A percentile compares a stretch with the other conserved stretches of the same genome.
Conservation (phyloP, 2,888 invertebrate genomes). For the Smittia sp. region DNA sequence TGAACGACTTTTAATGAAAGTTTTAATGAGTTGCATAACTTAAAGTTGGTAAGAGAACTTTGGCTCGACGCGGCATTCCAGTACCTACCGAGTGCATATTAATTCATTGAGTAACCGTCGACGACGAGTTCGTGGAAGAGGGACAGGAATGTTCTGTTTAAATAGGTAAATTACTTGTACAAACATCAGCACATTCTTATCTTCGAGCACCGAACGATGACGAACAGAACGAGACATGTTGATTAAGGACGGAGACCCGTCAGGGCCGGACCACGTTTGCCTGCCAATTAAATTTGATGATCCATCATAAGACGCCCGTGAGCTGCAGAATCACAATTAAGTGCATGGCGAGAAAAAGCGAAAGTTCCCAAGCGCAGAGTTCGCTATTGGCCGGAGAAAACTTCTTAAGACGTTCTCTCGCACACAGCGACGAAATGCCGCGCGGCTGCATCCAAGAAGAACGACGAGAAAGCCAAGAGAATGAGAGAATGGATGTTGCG, state of each 20-base stretch:
- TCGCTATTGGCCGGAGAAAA: slow-evolving; percentile 16
- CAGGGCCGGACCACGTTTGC: not conserved
- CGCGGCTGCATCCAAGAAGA: slow-evolving; percentile 17
- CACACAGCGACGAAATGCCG: not conserved
- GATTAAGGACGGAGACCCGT: not conserved
- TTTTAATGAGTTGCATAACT: slow-evolving; percentile 24
- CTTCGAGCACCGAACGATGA: slow-evolving; percentile 15
- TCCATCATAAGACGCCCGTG: slow-evolving; percentile 4
- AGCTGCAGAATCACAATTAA: slow-evolving; percentile 1
- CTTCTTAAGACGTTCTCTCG: slow-evolving; percentile 7
- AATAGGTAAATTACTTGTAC: slow-evolving; percentile 21
- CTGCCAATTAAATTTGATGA: slow-evolving; percentile 5
- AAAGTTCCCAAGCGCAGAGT: slow-evolving; percentile 19
- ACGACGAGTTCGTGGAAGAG: not conserved
- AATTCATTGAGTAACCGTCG: too few relatives aligned
- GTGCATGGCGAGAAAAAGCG: slow-evolving; percentile 25
- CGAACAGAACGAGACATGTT: not conserved
- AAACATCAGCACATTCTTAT: slow-evolving; percentile 21
- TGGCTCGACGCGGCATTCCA: not conserved
- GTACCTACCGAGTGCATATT: not conserved
- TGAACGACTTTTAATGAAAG: slow-evolving; percentile 1
- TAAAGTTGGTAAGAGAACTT: not conserved
- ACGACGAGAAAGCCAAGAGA: slow-evolving; percentile 38
- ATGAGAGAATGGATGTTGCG: slow-evolving; percentile 41
- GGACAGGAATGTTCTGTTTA: not conserved